phyloP scores from a whole-genome alignment of 2,888 invertebrate species.

The Monochamus alternatus region DNA sequence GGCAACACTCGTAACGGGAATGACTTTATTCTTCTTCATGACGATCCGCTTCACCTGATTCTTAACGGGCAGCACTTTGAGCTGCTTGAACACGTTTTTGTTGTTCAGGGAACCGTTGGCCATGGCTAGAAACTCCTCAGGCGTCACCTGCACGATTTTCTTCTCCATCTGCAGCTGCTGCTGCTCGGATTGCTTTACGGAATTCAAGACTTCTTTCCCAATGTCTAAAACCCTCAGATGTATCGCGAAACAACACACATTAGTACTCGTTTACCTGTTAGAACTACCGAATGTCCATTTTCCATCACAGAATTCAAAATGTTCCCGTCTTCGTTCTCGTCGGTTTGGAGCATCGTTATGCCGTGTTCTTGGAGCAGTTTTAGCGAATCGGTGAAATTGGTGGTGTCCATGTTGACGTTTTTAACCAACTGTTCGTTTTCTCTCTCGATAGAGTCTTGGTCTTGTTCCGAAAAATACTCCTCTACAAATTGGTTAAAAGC shows the following conservation, averaged over 20 bases:
- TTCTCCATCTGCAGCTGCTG: conserved; percentile 63
- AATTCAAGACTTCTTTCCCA: conserved; percentile 83
- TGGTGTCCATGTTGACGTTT: conserved; percentile 42
- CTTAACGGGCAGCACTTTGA: conserved; percentile 60
- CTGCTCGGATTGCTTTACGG: conserved; percentile 69
- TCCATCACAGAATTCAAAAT: conserved; percentile 87
- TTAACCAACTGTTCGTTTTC: conserved; percentile 43
- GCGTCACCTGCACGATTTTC: conserved; percentile 73
- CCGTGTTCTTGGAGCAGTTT: conserved; percentile 88
- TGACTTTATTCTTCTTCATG: conserved; percentile 67
- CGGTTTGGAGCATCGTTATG: conserved; percentile 85
- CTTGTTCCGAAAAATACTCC: conserved; percentile 32
- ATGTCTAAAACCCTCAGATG: conserved; percentile 73
- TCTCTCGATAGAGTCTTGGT: conserved; percentile 37
- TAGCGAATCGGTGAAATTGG: conserved; percentile 70
- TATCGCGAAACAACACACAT: background rate
- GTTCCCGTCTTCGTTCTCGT: conserved; percentile 77
- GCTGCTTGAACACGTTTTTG: conserved; percentile 57
- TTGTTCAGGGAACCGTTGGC: conserved; percentile 48
- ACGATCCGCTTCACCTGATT: conserved; percentile 63
- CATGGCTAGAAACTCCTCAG: conserved; percentile 72
- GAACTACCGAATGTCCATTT: conserved; percentile 88
- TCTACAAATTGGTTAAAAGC: conserved; percentile 12
- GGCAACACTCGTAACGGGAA: conserved; percentile 57
- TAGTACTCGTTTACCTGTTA: conserved; percentile 76